phyloP scores from a whole-genome alignment of 2,888 invertebrate species.

The Colletes collaris region DNA sequence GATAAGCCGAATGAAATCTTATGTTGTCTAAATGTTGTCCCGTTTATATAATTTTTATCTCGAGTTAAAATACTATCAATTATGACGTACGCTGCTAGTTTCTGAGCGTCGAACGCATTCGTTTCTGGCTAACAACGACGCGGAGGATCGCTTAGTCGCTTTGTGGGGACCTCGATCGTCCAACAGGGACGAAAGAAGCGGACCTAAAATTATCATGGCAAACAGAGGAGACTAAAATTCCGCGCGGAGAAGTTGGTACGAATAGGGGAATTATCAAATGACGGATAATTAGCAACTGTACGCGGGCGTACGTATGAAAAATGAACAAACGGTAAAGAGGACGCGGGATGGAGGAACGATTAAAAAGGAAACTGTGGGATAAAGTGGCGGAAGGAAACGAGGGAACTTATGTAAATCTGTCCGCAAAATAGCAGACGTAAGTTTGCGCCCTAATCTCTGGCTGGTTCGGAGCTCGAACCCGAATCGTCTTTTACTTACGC shows the following conservation, averaged over 20 bases:
- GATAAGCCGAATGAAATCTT: too few species aligned
- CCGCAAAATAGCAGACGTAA: constrained; percentile 79
- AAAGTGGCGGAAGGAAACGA: constrained; percentile 29
- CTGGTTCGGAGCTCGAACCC: constrained; percentile 62
- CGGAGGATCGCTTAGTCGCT: not conserved
- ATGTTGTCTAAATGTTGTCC: too few species aligned
- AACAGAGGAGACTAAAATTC: constrained; percentile 30
- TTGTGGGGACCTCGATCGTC: not conserved
- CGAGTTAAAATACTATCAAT: too few species aligned
- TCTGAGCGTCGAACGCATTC: too few species aligned
- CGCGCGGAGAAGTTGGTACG: constrained; percentile 14
- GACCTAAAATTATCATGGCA: constrained; percentile 30
- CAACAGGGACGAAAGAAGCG: constrained; percentile 11
- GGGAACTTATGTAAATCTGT: constrained; percentile 79
- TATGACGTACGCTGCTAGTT: too few species aligned
- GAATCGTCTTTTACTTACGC: constrained; percentile 48
- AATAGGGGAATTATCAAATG: constrained; percentile 48
- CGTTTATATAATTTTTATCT: too few species aligned
- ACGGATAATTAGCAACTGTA: constrained; percentile 46
- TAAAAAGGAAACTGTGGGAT: constrained; percentile 27
- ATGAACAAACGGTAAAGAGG: constrained; percentile 32
- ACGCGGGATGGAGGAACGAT: not conserved
- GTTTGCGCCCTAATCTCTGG: constrained; percentile 77
- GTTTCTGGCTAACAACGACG: not conserved
- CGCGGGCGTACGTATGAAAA: constrained; percentile 36